phyloP scores from a whole-genome alignment of 1,140 invertebrate genomes.

The Scaptomyza pallida region DNA sequence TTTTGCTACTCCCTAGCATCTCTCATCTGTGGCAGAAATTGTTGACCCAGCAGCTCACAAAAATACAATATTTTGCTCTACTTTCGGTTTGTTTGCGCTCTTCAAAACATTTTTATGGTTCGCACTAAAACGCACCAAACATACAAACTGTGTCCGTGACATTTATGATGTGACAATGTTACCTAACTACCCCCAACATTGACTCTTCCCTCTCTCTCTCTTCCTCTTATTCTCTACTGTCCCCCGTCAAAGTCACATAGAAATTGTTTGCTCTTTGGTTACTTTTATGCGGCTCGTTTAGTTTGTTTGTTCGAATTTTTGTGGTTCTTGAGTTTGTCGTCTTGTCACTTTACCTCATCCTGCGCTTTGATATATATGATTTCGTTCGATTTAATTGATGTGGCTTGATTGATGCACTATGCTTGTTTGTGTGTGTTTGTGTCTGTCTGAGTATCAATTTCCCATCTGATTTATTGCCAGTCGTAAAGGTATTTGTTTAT shows the following conservation, averaged over 20 bases:
- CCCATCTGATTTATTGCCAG: slow-evolving; percentile 38
- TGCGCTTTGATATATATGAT: slow-evolving; percentile 51
- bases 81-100: slow-evolving; percentile 58
- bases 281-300: slow-evolving; percentile 64
- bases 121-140: slow-evolving; percentile 63
- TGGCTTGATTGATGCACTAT: slow-evolving; percentile 53
- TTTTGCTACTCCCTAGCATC: slow-evolving; percentile 17
- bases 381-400: slow-evolving; percentile 54
- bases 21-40: slow-evolving; percentile 21
- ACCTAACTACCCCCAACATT: slow-evolving; percentile 39
- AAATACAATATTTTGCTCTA: slow-evolving; percentile 32
- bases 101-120: slow-evolving; percentile 70
- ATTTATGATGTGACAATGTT: slow-evolving; percentile 79
- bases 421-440: slow-evolving; percentile 17
- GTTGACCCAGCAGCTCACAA: slow-evolving; percentile 69
- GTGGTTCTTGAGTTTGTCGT: slow-evolving; percentile 30
- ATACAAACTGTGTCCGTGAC: slow-evolving; percentile 79
- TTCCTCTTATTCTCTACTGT: no score
- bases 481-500: slow-evolving; percentile 37
- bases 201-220: no score
- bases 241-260: background rate
- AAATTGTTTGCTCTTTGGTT: slow-evolving; percentile 65
- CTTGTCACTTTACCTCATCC: slow-evolving; percentile 8
- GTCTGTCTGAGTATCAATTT: slow-evolving; percentile 33
- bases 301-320: slow-evolving; percentile 53